Evolutionary conservation across 2,113 vertebrate species (phyloP).

Genomic region (Propithecus coquereli): DNA sequence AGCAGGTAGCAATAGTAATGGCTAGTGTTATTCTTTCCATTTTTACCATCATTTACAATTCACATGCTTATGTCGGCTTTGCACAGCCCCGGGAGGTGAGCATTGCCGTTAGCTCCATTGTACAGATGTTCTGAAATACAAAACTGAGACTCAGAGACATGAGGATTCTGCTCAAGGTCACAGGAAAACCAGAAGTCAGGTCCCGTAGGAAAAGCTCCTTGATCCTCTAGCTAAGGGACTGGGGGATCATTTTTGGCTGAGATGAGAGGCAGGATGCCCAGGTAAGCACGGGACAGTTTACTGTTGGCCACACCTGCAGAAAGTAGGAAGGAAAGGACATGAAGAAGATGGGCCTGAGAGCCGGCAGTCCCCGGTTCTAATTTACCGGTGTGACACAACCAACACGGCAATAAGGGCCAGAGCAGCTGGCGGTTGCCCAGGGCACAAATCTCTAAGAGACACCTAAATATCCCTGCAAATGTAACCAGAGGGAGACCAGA

Average conservation of each 20-base stretch:
- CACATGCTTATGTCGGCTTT: background rate
- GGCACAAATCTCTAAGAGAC: background rate
- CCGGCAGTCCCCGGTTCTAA: background rate
- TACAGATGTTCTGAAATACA: background rate
- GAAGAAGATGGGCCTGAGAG: background rate
- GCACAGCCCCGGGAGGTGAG: background rate
- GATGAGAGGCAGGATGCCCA: background rate
- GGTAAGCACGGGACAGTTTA: background rate
- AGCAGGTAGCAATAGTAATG: background rate
- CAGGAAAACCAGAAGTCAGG: background rate
- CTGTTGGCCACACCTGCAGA: background rate
- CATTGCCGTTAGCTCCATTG: background rate
- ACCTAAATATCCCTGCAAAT: background rate
- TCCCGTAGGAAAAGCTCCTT: background rate
- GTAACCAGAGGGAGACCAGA: background rate
- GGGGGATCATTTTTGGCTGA: background rate
- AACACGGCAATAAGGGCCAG: background rate
- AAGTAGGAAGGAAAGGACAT: background rate
- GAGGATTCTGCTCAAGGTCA: background rate
- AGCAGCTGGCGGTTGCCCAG: background rate
- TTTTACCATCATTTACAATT: background rate
- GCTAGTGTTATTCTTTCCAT: background rate
- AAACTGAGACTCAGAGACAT: background rate
- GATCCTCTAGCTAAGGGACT: background rate
- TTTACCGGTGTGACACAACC: no score